Evolutionary conservation across 2,113 vertebrate species (phyloP).

Genomic region (Serilophus lunatus): DNA sequence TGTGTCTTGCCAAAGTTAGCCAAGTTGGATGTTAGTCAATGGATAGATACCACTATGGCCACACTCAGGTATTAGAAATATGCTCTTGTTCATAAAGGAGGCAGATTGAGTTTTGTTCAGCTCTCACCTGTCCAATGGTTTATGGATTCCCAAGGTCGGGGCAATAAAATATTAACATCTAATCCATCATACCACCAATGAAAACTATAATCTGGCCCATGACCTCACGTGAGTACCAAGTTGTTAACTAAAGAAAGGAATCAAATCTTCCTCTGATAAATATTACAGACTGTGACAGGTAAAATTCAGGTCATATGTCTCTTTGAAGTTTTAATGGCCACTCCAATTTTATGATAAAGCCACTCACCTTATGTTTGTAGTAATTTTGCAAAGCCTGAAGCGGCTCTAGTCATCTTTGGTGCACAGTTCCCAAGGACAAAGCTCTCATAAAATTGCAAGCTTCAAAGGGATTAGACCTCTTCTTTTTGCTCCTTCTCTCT

Average conservation of each 20-base stretch:
- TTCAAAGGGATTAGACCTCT: constrained; percentile 64
- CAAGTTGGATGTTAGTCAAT: background rate
- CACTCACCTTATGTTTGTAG: constrained; percentile 62
- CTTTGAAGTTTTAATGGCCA: constrained; percentile 63
- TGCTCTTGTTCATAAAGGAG: background rate
- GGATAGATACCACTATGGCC: background rate
- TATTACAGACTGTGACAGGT: constrained; percentile 53
- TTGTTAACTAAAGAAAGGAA: constrained; percentile 58
- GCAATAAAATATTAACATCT: constrained; percentile 57
- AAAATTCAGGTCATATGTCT: constrained; percentile 53
- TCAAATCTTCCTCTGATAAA: constrained; percentile 67
- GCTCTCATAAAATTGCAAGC: constrained; percentile 63
- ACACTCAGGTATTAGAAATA: background rate
- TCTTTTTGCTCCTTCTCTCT: background rate
- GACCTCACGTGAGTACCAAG: constrained; percentile 44
- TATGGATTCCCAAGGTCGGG: constrained; percentile 42
- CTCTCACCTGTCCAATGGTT: constrained; percentile 31
- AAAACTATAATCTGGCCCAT: constrained; percentile 44
- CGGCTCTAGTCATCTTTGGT: constrained; percentile 53
- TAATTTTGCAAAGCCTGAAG: constrained; percentile 64
- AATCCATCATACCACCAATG: constrained; percentile 47
- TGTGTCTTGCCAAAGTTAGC: background rate
- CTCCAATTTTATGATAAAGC: constrained; percentile 64
- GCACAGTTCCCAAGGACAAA: constrained; percentile 48
- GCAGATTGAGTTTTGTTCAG: background rate